phyloP scores from a whole-genome alignment of 2,113 vertebrate genomes.

The Mormoops blainvillei region DNA sequence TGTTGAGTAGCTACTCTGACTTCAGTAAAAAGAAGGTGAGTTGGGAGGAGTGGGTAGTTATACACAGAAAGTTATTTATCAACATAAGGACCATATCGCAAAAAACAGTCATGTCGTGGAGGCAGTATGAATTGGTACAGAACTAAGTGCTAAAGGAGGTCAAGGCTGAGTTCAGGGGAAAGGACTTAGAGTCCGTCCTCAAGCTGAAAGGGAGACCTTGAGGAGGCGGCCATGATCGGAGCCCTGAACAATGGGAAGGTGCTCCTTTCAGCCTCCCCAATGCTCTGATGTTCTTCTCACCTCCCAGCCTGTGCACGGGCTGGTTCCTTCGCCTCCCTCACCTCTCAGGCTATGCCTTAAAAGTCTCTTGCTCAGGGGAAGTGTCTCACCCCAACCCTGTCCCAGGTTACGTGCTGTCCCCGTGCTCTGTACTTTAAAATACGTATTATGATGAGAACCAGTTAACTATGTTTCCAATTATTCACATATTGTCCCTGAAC shows the following conservation, averaged over 20 bases:
- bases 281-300: too few relatives aligned
- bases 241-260: fast-evolving
- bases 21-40: background rate
- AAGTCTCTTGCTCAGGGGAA: background rate
- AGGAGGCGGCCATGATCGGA: background rate
- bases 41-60: background rate
- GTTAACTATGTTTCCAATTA: background rate
- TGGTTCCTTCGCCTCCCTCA: background rate
- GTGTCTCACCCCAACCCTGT: background rate
- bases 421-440: background rate
- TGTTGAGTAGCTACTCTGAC: background rate
- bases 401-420: background rate
- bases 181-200: background rate
- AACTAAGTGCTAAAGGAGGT: background rate
- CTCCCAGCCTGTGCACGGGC: background rate
- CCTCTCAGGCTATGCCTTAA: background rate
- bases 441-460: background rate
- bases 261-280: too few relatives aligned
- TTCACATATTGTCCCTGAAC: background rate
- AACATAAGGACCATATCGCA: background rate
- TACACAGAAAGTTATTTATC: background rate
- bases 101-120: background rate
- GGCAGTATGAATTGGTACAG: background rate
- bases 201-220: background rate
- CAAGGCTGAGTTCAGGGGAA: background rate